phyloP scores from a whole-genome alignment of 2,797 vertebrate species.

The Thamnophis elegans region DNA sequence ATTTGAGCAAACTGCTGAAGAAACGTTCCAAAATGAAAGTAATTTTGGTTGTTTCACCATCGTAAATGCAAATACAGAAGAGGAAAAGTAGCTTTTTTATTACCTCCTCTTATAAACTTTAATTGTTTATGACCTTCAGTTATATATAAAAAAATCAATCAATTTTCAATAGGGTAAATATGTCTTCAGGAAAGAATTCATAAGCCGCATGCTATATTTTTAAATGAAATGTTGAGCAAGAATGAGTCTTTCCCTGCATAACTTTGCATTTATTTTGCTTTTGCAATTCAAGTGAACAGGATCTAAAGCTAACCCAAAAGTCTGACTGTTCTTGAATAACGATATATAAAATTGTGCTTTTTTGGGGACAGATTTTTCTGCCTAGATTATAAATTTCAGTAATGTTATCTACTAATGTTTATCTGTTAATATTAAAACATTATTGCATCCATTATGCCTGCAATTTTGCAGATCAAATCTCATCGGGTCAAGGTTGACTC shows the following conservation, averaged over 20 bases:
- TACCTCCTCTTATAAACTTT: background rate
- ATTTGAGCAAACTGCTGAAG: slow-evolving; percentile 6
- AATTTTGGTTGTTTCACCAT: slow-evolving; percentile 1
- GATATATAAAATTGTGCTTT: background rate
- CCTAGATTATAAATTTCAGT: background rate
- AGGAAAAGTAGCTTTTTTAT: background rate
- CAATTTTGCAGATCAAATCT: too few species aligned
- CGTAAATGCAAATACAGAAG: slow-evolving; percentile 8
- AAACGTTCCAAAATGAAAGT: background rate
- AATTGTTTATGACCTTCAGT: slow-evolving; percentile 12
- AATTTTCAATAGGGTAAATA: slow-evolving; percentile 13
- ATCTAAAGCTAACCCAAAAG: background rate
- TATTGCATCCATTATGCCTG: background rate
- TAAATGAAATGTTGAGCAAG: background rate
- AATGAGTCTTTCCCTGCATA: background rate
- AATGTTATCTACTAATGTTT: background rate
- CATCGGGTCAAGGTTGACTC: too few species aligned
- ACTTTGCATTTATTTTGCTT: background rate
- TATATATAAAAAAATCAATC: slow-evolving; percentile 21
- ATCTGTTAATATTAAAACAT: background rate
- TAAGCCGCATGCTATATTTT: background rate
- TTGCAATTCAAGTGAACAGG: background rate
- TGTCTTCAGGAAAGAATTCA: background rate
- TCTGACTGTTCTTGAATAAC: background rate
- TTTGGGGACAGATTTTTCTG: background rate